phyloP scores from a whole-genome alignment of 2,113 vertebrate species.

The Hydrochoerus hydrochaeris region DNA sequence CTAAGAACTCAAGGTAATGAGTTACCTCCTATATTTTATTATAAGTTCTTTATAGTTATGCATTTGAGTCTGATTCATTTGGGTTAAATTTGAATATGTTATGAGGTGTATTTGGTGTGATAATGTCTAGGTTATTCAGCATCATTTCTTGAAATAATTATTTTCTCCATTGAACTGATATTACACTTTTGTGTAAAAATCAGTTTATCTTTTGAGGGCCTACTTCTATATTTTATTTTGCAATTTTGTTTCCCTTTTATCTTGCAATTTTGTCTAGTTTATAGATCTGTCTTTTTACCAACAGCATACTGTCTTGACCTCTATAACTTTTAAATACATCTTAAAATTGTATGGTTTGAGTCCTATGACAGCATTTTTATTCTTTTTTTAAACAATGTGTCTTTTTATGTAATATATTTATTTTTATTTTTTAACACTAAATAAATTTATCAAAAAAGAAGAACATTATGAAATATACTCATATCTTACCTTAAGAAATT shows the following conservation, averaged over 20 bases:
- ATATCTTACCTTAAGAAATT: too few relatives aligned
- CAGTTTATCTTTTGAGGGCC: background rate
- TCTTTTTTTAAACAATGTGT: too few relatives aligned
- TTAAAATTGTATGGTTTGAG: background rate
- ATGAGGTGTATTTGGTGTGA: background rate
- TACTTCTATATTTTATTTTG: conserved; percentile 12
- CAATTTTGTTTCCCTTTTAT: background rate
- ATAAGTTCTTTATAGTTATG: background rate
- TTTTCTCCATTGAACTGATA: background rate
- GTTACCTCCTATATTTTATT: background rate
- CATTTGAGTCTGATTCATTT: background rate
- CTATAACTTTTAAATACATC: background rate
- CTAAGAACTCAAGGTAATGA: background rate
- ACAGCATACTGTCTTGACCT: background rate
- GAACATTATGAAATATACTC: too few relatives aligned
- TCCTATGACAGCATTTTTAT: background rate
- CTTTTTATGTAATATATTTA: too few relatives aligned
- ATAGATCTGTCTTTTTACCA: background rate
- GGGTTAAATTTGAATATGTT: background rate
- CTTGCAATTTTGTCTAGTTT: background rate
- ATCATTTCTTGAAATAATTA: background rate
- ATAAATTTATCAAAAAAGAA: too few relatives aligned
- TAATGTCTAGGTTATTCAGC: background rate
- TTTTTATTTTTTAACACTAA: too few relatives aligned
- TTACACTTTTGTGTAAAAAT: background rate